Conservation (phyloP, 2,113 vertebrate species). For the Grammomys dolichurus region DNA sequence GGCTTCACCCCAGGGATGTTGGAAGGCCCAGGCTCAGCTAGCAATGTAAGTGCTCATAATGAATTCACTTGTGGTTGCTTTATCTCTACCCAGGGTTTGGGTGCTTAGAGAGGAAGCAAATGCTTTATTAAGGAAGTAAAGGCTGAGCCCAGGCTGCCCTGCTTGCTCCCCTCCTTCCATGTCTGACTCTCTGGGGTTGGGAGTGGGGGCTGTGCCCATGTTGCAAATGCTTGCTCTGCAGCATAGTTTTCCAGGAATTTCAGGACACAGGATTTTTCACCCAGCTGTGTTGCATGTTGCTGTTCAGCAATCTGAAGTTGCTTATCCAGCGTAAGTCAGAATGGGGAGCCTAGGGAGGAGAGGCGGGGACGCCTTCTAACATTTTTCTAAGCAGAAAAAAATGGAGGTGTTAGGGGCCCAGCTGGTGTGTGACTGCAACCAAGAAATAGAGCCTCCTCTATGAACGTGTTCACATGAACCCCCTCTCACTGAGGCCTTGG, state of each 20-base stretch:
- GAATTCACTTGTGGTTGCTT: conserved; percentile 31
- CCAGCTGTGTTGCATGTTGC: conserved; percentile 82
- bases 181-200: conserved; percentile 38
- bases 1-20: not conserved
- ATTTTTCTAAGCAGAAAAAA: conserved; percentile 70
- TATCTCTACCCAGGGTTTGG: conserved; percentile 21
- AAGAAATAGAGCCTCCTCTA: conserved; percentile 37
- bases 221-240: conserved; percentile 61
- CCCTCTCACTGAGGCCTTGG: not conserved
- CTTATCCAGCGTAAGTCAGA: conserved; percentile 82
- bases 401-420: conserved; percentile 80
- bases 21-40: not conserved
- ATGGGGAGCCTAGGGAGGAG: conserved; percentile 63
- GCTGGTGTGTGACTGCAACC: conserved; percentile 67
- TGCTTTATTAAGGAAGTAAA: conserved; percentile 38
- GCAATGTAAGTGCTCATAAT: not conserved
- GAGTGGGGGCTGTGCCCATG: not conserved
- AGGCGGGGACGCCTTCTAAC: conserved; percentile 37
- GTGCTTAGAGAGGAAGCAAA: not conserved
- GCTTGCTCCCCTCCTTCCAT: conserved; percentile 41
- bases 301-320: conserved; percentile 82
- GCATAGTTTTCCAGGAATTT: conserved; percentile 83
- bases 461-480: conserved; percentile 16
- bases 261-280: conserved; percentile 78
- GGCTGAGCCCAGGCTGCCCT: not conserved